Base-by-base conservation (phyloP, 2,797 vertebrate genomes). In the Protosalanx chinensis region DNA sequence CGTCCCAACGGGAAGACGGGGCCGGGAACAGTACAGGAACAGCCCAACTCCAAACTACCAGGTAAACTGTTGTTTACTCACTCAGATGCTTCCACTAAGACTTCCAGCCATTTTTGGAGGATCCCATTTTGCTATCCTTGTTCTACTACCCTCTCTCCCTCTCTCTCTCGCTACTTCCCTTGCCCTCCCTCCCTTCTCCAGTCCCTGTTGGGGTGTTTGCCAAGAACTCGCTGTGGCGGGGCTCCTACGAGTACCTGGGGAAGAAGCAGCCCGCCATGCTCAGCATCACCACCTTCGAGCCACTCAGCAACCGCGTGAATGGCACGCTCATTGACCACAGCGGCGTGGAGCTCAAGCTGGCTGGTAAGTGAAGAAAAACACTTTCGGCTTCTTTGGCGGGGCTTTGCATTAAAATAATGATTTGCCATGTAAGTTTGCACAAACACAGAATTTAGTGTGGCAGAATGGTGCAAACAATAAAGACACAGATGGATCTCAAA, bases 241-340 rank as follows among this genome's bases (percentile, higher is more conserved):
- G 97, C 63, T 98, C 97, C 49, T 99, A 99, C 0, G 97, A 99
- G 82, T 99, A 99, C 89, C 84, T 98, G 81, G 98, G 96, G 46
- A 98, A 97, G 85, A 98, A 97, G 91, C 98, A 99, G 89, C 96
- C 97, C 0, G 96, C 96, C 15, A 97, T 98, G 96, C 92, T 99
- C 46, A 97, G 94, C 74, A 95, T 98, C 86, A 98, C 94, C 46
- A 91, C 93, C 83, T 99, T 97, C 27, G 96, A 98, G 71, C 88
- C 90, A 0, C 81, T 87, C 76, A 96, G 89, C 87, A 92, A 95
- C 84, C 93, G 94, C 64, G 96, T 99, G 79, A 99, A 98, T 0
- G 96, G 95, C 82, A 98, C 98, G n/a, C 87, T 99, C 74, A 94
- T 97, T 12, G 96, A 99, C 90, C 96, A 97, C 91, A 98, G 96